A percentile compares a stretch with the other conserved stretches of the same genome.
phyloP scores from a whole-genome alignment of 2,888 invertebrate genomes.

The Eupithecia pulchellata region DNA sequence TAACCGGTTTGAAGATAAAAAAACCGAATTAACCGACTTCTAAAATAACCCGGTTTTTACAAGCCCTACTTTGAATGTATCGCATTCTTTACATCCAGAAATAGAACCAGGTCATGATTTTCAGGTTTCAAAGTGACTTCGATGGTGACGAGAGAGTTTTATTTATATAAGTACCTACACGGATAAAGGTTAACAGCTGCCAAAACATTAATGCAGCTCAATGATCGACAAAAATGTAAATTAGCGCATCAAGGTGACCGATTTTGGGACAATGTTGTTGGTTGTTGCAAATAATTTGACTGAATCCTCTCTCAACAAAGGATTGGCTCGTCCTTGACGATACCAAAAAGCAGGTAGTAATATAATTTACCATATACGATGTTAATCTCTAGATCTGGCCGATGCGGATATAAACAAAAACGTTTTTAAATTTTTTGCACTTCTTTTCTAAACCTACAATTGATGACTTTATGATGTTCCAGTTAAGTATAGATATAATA shows the following conservation, averaged over 20 bases:
- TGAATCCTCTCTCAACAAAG: conserved; percentile 9
- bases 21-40: too few relatives aligned
- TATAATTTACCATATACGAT: not conserved
- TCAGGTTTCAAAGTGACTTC: conserved; percentile 37
- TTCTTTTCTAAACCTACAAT: not conserved
- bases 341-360: conserved; percentile 14
- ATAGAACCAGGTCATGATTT: conserved; percentile 36
- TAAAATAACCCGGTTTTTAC: too few relatives aligned
- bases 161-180: conserved; percentile 39
- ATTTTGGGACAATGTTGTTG: conserved; percentile 38
- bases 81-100: conserved; percentile 10
- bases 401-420: not conserved
- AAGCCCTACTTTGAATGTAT: not conserved
- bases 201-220: conserved; percentile 43
- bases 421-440: not conserved
- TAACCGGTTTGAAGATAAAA: too few relatives aligned
- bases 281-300: not conserved
- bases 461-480: not conserved
- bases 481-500: not conserved
- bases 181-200: conserved; percentile 43
- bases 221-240: conserved; percentile 44
- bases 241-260: conserved; percentile 46
- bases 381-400: too few relatives aligned
- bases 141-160: conserved; percentile 38
- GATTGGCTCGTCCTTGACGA: conserved; percentile 9